Base-by-base conservation (phyloP, 2,113 vertebrate species). In the Peromyscus maniculatus region DNA sequence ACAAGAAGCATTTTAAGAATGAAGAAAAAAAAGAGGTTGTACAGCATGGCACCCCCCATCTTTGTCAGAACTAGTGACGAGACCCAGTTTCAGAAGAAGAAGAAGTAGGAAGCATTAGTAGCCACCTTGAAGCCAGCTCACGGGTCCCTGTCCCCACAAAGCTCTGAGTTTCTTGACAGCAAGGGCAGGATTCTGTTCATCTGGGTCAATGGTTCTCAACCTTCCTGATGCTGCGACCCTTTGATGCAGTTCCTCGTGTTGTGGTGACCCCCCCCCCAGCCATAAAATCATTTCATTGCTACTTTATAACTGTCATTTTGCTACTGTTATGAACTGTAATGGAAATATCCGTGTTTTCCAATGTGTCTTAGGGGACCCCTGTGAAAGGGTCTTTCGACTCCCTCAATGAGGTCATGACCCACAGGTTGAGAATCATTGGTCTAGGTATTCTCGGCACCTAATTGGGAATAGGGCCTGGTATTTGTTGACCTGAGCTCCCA, bases 401-500 rank as follows among this genome's bases (percentile, higher is more conserved):
- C 2, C 71, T 21, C 71, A 21, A 39, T 0, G 3, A 36, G 71
- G 71, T 39, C 8, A 10, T 72, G 71, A 72, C 69, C 36, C 69
- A 17, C 17, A 72, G 55, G 22, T 21, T 62, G 21, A 83, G 21
- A 83, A 39, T 36, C 1, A 1, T 22, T 62, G 80, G 22, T n/a
- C 22, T 26, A n/a, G 3, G 55, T 26, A 62, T 26, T 33, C 78
- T 80, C 11, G 36, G 12, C 5, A 74, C 26, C 87, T 89, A 57
- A n/a, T 0, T 89, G 59, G 39, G 33, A 92, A 80, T n/a, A 93
- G 28, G 28, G 46, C 78, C 78, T 79, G 55, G 72, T 49, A 21
- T 55, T 74, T 94, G 84, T 72, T 79, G 77, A 79, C 72, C 82
- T 75, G 59, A 90, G 75, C 87, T 92, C 95, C 96, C 66, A 92